Evolutionary conservation across 2,888 invertebrate species (phyloP).

Genomic region (Nudaria mundana): DNA sequence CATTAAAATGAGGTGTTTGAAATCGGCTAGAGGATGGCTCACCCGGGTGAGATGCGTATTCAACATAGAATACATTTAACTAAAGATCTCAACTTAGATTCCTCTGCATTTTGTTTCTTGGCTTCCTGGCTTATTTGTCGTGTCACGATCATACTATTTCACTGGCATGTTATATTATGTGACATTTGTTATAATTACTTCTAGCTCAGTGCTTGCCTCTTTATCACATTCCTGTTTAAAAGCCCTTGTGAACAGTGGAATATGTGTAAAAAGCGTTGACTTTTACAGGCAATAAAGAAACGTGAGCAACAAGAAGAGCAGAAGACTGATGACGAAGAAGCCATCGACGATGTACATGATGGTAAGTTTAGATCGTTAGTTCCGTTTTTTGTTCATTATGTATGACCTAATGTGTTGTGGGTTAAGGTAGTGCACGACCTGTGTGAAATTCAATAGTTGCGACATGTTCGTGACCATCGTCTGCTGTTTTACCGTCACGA

Average conservation of each 20-base stretch:
- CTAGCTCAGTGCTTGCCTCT: slow-evolving; percentile 41
- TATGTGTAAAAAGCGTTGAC: slow-evolving; percentile 19
- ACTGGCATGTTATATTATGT: slow-evolving; percentile 44
- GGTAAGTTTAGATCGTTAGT: slow-evolving; percentile 49
- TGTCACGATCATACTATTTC: slow-evolving; percentile 54
- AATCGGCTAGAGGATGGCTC: slow-evolving; percentile 76
- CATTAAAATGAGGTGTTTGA: slow-evolving; percentile 77
- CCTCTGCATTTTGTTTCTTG: slow-evolving; percentile 53
- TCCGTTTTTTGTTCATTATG: slow-evolving; percentile 7
- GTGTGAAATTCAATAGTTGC: slow-evolving; percentile 49
- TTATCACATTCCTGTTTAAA: slow-evolving; percentile 30
- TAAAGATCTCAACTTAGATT: slow-evolving; percentile 75
- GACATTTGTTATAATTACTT: slow-evolving; percentile 39
- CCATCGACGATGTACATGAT: slow-evolving; percentile 60
- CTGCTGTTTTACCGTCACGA: slow-evolving; percentile 53
- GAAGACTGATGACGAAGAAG: slow-evolving; percentile 71
- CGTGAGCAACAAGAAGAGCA: slow-evolving; percentile 65
- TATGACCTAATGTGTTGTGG: slow-evolving; percentile 15
- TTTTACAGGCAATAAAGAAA: slow-evolving; percentile 75
- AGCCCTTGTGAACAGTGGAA: slow-evolving; percentile 6
- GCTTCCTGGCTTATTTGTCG: slow-evolving; percentile 55
- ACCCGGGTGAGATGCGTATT: slow-evolving; percentile 74
- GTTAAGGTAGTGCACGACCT: slow-evolving; percentile 39
- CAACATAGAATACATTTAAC: slow-evolving; percentile 63
- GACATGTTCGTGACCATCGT: slow-evolving; percentile 71